phyloP scores from a whole-genome alignment of 2,797 vertebrate species.

The Parotocinclus haroldoi region DNA sequence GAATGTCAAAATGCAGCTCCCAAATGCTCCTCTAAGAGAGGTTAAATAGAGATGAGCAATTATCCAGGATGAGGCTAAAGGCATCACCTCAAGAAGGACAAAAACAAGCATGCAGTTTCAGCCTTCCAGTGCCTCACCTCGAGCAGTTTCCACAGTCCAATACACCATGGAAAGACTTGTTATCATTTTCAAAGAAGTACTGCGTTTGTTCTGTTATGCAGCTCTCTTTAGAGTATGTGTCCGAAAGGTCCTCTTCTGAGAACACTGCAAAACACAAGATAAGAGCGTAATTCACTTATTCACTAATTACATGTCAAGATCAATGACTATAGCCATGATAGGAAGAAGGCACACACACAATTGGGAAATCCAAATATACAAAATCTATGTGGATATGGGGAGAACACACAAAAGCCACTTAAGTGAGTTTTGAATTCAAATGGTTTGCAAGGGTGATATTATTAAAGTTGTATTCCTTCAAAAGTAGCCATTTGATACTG shows the following conservation, averaged over 20 bases:
- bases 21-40: slow-evolving; percentile 49
- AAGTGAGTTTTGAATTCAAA: too few relatives aligned
- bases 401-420: too few relatives aligned
- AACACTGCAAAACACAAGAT: slow-evolving; percentile 61
- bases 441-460: too few relatives aligned
- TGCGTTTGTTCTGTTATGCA: slow-evolving; percentile 98
- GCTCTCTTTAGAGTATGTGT: slow-evolving; percentile 90
- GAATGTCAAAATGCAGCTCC: slow-evolving; percentile 51
- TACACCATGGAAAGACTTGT: slow-evolving; percentile 86
- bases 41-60: slow-evolving; percentile 52
- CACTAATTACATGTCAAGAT: too few relatives aligned
- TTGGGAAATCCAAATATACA: too few relatives aligned
- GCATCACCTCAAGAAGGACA: slow-evolving; percentile 17
- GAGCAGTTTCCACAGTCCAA: slow-evolving; percentile 97
- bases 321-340: too few relatives aligned
- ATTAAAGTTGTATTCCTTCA: too few relatives aligned
- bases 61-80: slow-evolving; percentile 43
- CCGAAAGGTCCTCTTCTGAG: slow-evolving; percentile 83
- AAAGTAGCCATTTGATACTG: too few relatives aligned
- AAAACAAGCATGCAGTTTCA: neutral
- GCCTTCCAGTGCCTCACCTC: slow-evolving; percentile 71
- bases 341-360: too few relatives aligned
- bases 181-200: slow-evolving; percentile 94
- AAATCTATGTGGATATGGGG: too few relatives aligned
- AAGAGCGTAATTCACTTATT: too few relatives aligned